phyloP scores from a whole-genome alignment of 2,888 invertebrate genomes.

The Schizotus pectinicornis region DNA sequence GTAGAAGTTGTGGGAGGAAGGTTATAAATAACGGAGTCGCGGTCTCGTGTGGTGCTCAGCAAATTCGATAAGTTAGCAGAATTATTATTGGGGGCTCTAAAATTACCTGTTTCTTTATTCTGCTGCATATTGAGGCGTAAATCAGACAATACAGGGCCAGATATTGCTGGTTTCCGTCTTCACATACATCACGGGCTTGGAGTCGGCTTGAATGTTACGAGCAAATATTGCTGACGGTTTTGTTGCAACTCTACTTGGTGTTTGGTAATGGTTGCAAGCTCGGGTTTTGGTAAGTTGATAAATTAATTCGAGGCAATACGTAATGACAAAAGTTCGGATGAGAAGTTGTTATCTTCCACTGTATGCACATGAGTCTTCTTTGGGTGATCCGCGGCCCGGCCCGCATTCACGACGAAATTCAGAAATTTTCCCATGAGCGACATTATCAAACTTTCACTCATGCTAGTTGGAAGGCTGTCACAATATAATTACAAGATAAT shows the following conservation, averaged over 20 bases:
- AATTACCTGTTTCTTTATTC: constrained; percentile 14
- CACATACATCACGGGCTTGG: constrained; percentile 11
- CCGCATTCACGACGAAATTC: constrained; percentile 21
- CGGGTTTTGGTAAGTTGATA: constrained; percentile 4
- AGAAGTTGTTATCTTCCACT: constrained; percentile 23
- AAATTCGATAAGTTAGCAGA: constrained; percentile 17
- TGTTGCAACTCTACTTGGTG: background rate
- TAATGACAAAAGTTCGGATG: background rate
- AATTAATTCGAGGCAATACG: constrained; percentile 7
- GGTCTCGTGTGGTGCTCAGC: constrained; percentile 11
- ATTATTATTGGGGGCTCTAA: constrained; percentile 11
- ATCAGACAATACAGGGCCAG: constrained; percentile 13
- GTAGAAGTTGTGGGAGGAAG: constrained; percentile 23
- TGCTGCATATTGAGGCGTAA: constrained; percentile 18
- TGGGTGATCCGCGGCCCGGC: constrained; percentile 6
- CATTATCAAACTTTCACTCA: constrained; percentile 33
- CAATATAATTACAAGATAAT: constrained; percentile 38
- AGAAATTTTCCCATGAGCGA: constrained; percentile 30
- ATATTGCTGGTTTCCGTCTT: constrained; percentile 18
- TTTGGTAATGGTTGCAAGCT: background rate
- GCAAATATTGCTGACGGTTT: background rate
- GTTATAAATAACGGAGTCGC: constrained; percentile 20
- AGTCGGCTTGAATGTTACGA: constrained; percentile 2
- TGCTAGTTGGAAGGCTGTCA: constrained; percentile 34
- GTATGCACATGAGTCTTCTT: constrained; percentile 7